Evolutionary conservation across 2,113 vertebrate genomes (phyloP).

Genomic region (Falcunculus frontatus): DNA sequence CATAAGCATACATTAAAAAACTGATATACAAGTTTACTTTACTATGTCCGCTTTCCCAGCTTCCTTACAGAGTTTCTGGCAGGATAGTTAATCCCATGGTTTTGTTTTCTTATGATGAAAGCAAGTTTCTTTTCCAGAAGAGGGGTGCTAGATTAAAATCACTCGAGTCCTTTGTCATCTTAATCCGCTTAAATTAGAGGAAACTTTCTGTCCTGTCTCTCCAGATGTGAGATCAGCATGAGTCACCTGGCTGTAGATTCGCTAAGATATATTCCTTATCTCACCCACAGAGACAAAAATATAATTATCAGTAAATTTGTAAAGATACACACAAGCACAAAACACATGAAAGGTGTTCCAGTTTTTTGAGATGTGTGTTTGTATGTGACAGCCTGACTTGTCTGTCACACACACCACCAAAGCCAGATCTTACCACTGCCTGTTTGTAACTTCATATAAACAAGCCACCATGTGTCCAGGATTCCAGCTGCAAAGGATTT

Average conservation of each 20-base stretch:
- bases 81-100: neutral
- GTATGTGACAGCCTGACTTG: neutral
- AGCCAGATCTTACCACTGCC: neutral
- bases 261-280: neutral
- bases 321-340: neutral
- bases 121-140: neutral
- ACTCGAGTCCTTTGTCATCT: neutral
- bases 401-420: neutral
- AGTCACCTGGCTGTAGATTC: neutral
- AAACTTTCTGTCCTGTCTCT: neutral
- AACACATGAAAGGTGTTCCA: neutral
- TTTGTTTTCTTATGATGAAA: neutral
- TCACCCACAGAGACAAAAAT: neutral
- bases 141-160: neutral
- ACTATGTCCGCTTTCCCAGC: neutral
- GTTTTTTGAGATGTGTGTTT: neutral
- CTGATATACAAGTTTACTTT: neutral
- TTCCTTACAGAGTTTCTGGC: neutral
- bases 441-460: neutral
- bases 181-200: neutral
- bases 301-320: neutral
- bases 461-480: neutral
- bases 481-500: neutral
- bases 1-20: neutral
- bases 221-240: neutral